Conservation (phyloP, 2,888 invertebrate genomes). For the Tetramorium bicarinatum region DNA sequence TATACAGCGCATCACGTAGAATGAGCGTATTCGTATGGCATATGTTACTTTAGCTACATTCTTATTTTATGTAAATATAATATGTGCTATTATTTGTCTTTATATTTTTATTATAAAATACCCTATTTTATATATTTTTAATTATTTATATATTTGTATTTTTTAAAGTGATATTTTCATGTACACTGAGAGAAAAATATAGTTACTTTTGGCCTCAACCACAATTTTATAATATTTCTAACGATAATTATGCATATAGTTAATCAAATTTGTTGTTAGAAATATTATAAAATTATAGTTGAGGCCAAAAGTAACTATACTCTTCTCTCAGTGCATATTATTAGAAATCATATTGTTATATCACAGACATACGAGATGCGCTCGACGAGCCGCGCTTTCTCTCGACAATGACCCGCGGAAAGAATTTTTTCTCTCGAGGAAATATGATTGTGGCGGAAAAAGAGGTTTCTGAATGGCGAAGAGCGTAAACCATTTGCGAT, state of each 20-base stretch:
- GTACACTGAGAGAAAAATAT: too few species aligned
- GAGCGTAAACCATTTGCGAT: constrained; percentile 25
- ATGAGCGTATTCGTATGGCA: background rate
- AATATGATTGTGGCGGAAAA: constrained; percentile 17
- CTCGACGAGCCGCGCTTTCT: background rate
- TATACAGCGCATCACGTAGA: background rate
- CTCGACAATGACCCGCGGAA: background rate
- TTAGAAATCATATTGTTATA: background rate
- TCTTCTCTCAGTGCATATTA: background rate
- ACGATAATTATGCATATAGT: too few species aligned
- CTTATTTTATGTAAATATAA: too few species aligned
- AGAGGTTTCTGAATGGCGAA: constrained; percentile 27
- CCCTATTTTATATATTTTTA: background rate
- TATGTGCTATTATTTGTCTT: background rate
- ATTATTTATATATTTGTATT: background rate
- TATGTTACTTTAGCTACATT: background rate
- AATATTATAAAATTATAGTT: too few species aligned
- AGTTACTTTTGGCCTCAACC: too few species aligned
- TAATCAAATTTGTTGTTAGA: too few species aligned
- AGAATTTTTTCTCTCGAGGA: background rate
- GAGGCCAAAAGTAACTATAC: too few species aligned
- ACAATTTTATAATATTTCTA: too few species aligned
- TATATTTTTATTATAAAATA: background rate
- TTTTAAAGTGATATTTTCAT: background rate
- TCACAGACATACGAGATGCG: background rate